A percentile compares a stretch with the other conserved stretches of the same genome.
These are phyloP conservation scores for Parotocinclus haroldoi DNA, from an alignment of 2,797 vertebrate genomes.

Conservation along the genomic window DNA sequence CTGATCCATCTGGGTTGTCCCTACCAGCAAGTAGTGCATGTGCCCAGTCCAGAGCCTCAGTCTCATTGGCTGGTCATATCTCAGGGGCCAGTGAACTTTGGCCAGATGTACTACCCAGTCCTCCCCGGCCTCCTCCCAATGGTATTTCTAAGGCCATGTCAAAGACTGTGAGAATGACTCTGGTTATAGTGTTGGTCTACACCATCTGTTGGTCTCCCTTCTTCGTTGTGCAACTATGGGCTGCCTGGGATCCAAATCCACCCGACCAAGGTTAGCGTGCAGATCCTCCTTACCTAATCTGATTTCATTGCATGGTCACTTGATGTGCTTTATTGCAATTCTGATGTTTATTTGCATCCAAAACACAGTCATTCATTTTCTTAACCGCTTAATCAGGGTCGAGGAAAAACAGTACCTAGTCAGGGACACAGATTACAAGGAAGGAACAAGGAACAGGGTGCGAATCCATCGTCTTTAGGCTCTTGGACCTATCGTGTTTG, in stretches of 20 bases:
- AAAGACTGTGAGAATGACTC: conserved; percentile 84
- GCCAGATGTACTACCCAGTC: conserved; percentile 49
- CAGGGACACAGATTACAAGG: too few species aligned
- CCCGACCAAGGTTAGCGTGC: conserved; percentile 68
- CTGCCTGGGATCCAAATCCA: conserved; percentile 77
- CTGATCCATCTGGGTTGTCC: conserved; percentile 13
- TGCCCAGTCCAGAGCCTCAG: conserved; percentile 24
- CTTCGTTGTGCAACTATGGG: conserved; percentile 85
- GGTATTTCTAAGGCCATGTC: conserved; percentile 74
- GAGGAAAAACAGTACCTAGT: too few species aligned
- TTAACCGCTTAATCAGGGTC: too few species aligned
- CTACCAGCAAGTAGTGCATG: conserved; percentile 16
- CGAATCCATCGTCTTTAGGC: too few species aligned
- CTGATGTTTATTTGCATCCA: conserved; percentile 19
- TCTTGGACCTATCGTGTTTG: too few species aligned
- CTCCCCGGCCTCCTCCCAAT: conserved; percentile 36
- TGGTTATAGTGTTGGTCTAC: conserved; percentile 84
- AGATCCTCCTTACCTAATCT: neutral
- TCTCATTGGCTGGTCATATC: conserved; percentile 26
- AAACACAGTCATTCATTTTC: too few species aligned
- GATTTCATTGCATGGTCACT: neutral
- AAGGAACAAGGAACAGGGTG: too few species aligned
- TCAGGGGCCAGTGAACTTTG: conserved; percentile 36
- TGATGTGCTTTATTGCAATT: conserved; percentile 7
- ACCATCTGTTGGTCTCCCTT: conserved; percentile 84